These are phyloP conservation scores for Balearica regulorum DNA, from an alignment of 2,797 vertebrate species.

Conservation along the genomic window DNA sequence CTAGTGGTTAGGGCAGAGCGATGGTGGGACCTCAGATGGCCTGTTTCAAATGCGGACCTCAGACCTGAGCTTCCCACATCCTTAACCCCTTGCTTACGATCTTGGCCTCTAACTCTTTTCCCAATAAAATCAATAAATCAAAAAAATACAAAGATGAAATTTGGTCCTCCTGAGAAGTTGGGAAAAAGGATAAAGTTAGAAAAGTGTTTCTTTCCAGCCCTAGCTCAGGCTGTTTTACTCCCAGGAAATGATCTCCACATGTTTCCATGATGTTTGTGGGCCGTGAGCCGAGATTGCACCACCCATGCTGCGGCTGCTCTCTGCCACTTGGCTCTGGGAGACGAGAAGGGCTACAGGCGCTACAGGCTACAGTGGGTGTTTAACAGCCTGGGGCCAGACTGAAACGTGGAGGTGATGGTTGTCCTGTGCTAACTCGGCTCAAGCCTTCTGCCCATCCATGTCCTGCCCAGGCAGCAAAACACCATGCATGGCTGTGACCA, in stretches of 20 bases:
- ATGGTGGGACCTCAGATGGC: not conserved
- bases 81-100: not conserved
- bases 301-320: not conserved
- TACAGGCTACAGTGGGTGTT: not conserved
- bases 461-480: not conserved
- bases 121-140: not conserved
- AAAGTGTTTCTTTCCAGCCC: not conserved
- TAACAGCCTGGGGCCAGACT: not conserved
- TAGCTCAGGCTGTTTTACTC: not conserved
- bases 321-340: not conserved
- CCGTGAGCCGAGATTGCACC: not conserved
- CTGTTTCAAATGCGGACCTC: not conserved
- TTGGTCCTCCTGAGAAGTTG: not conserved
- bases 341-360: not conserved
- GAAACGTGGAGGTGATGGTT: not conserved
- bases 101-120: not conserved
- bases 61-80: not conserved
- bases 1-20: not conserved
- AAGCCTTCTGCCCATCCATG: not conserved
- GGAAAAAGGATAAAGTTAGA: not conserved
- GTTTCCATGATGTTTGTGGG: accelerated
- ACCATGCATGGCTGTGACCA: accelerated
- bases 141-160: not conserved
- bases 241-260: not conserved
- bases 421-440: not conserved